Conservation (phyloP, 2,797 vertebrate genomes). For the Poeciliopsis turneri region DNA sequence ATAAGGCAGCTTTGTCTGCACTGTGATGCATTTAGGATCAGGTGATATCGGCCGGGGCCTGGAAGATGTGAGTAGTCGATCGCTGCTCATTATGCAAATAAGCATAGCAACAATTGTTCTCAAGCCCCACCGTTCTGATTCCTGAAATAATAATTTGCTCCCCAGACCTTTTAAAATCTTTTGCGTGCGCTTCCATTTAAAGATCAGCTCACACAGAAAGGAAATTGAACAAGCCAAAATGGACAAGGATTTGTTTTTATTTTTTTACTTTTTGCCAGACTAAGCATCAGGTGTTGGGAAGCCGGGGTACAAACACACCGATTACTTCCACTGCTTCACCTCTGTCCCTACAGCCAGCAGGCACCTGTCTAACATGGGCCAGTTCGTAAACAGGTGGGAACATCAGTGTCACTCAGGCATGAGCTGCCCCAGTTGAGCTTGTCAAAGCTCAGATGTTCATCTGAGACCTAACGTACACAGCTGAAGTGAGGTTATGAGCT, state of each 20-base stretch:
- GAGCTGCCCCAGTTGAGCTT: slow-evolving; percentile 56
- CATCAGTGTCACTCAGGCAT: slow-evolving; percentile 56
- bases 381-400: slow-evolving; percentile 70
- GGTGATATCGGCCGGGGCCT: slow-evolving; percentile 42
- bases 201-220: slow-evolving; percentile 17
- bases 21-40: slow-evolving; percentile 65
- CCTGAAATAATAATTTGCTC: slow-evolving; percentile 63
- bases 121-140: slow-evolving; percentile 43
- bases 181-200: slow-evolving; percentile 37
- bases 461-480: slow-evolving; percentile 45
- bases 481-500: slow-evolving; percentile 22
- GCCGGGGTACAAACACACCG: slow-evolving; percentile 33
- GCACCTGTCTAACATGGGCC: slow-evolving; percentile 53
- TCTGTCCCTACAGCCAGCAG: slow-evolving; percentile 39
- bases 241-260: slow-evolving; percentile 17
- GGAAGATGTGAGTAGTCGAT: slow-evolving; percentile 59
- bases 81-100: slow-evolving; percentile 72
- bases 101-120: slow-evolving; percentile 57
- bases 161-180: slow-evolving; percentile 46
- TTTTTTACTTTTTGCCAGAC: slow-evolving; percentile 14
- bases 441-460: slow-evolving; percentile 38
- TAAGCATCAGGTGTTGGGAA: slow-evolving; percentile 63
- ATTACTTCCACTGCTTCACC: slow-evolving; percentile 59
- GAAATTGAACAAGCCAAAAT: background rate
- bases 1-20: slow-evolving; percentile 70